Evolutionary conservation across 2,113 vertebrate species (phyloP).

Genomic region (Salvelinus sp.): DNA sequence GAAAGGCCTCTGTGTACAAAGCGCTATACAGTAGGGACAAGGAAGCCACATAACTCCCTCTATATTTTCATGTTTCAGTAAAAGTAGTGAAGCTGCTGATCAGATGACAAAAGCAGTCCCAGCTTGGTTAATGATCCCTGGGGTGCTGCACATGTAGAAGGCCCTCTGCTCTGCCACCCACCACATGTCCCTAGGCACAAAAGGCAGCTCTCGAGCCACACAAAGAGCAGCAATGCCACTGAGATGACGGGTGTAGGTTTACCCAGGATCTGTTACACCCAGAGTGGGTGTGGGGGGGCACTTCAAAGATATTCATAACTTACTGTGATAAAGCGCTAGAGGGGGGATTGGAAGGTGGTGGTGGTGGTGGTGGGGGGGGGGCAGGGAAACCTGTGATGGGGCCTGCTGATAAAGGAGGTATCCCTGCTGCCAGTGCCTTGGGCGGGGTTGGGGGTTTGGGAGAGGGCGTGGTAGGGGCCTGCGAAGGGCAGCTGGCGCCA

Average conservation of each 20-base stretch:
- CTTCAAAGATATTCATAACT: constrained; percentile 53
- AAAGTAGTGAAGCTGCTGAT: too few relatives aligned
- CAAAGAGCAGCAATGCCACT: constrained; percentile 34
- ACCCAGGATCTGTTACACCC: constrained; percentile 56
- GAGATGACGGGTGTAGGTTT: constrained; percentile 58
- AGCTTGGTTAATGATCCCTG: not conserved
- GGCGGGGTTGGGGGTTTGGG: not conserved
- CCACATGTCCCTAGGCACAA: constrained; percentile 36
- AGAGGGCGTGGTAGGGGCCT: not conserved
- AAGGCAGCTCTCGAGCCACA: constrained; percentile 15
- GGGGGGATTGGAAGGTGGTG: not conserved
- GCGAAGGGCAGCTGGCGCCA: not conserved
- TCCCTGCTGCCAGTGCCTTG: not conserved
- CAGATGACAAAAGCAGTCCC: too few relatives aligned
- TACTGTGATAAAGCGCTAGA: constrained; percentile 14
- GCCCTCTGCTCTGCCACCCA: not conserved
- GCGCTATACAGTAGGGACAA: too few relatives aligned
- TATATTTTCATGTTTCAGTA: too few relatives aligned
- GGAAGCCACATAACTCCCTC: too few relatives aligned
- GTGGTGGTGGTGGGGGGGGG: not conserved
- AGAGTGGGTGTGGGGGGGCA: constrained; percentile 38
- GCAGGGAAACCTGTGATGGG: constrained; percentile 43
- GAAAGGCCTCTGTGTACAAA: too few relatives aligned
- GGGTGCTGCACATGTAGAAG: not conserved
- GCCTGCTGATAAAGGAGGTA: not conserved